phyloP scores from a whole-genome alignment of 2,113 vertebrate genomes.

The Bombycilla garrulus region DNA sequence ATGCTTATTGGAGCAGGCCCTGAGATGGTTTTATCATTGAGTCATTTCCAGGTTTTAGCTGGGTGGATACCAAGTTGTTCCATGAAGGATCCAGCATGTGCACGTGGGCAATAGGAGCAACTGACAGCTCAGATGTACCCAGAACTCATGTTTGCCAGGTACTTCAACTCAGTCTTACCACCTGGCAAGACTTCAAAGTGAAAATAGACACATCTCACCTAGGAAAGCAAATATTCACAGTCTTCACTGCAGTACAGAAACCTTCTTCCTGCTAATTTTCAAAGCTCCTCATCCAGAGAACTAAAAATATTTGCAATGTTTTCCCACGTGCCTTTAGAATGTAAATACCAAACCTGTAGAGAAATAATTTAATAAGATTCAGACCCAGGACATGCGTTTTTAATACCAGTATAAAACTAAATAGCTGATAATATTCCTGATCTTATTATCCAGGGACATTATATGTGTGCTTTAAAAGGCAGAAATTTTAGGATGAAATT shows the following conservation, averaged over 20 bases:
- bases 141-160: not conserved
- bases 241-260: not conserved
- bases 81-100: not conserved
- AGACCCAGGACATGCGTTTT: not conserved
- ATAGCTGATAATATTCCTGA: not conserved
- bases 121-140: not conserved
- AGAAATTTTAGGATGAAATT: not conserved
- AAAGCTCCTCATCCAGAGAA: not conserved
- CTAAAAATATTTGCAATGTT: not conserved
- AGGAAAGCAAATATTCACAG: not conserved
- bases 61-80: not conserved
- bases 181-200: not conserved
- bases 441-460: not conserved
- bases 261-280: not conserved
- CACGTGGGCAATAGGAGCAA: not conserved
- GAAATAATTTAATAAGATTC: not conserved
- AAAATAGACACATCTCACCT: not conserved
- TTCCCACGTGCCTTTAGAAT: not conserved
- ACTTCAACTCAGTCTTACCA: not conserved
- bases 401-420: not conserved
- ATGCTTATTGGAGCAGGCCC: not conserved
- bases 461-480: not conserved
- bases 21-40: not conserved
- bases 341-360: not conserved
- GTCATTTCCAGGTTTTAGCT: constrained; percentile 25